Conservation (phyloP, 2,113 vertebrate genomes). For the Daubentonia madagascariensis region DNA sequence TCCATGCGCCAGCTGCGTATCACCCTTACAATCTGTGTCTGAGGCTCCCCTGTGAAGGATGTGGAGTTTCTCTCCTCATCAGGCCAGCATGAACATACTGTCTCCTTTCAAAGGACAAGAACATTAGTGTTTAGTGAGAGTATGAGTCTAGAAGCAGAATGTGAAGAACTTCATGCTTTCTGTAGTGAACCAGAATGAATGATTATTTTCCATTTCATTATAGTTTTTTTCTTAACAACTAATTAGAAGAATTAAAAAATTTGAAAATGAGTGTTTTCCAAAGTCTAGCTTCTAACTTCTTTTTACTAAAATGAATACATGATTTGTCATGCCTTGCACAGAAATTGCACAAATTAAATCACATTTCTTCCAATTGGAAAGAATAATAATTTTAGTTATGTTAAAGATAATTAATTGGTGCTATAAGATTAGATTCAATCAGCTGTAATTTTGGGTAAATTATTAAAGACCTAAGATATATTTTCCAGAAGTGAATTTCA, state of each 20-base stretch:
- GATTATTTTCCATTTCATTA: no score
- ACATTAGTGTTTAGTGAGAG: background rate
- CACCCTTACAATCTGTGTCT: accelerated
- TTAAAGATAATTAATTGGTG: background rate
- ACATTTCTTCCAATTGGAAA: background rate
- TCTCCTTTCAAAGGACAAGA: background rate
- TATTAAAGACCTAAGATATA: background rate
- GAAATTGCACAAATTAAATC: background rate
- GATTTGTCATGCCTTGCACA: background rate
- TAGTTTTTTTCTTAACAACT: background rate
- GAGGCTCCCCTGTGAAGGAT: background rate
- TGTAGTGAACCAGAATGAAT: background rate
- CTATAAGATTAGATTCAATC: background rate
- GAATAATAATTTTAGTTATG: background rate
- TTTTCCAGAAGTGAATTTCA: background rate
- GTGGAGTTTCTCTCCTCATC: no score
- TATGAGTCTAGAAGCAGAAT: accelerated
- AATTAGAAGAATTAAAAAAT: background rate
- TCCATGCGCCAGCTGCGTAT: accelerated
- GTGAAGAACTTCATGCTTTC: background rate
- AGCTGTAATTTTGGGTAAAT: background rate
- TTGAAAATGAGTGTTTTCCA: background rate
- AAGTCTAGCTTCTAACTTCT: background rate
- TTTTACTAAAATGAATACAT: background rate
- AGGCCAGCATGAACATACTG: accelerated